Conservation (phyloP, 2,888 invertebrate genomes). For the Phortica okadai region DNA sequence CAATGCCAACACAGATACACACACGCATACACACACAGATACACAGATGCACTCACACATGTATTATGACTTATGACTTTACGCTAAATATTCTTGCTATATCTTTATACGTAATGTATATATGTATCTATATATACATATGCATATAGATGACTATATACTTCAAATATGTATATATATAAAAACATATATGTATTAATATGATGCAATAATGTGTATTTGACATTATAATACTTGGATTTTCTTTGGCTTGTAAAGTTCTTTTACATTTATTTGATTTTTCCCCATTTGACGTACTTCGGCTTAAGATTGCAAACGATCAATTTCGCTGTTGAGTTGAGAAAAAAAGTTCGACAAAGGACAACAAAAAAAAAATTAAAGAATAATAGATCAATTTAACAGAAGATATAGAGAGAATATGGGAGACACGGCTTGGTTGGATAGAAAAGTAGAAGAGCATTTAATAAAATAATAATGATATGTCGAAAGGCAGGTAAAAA, state of each 20-base stretch:
- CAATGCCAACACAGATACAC: neutral
- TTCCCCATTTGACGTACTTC: conserved; percentile 60
- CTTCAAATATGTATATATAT: conserved; percentile 43
- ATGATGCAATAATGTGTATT: neutral
- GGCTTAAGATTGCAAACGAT: conserved; percentile 52
- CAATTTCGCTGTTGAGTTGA: conserved; percentile 30
- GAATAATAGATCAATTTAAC: no score
- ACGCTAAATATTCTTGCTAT: neutral
- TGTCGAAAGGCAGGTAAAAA: no score
- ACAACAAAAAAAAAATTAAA: neutral
- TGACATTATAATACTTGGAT: neutral
- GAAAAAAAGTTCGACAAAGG: neutral
- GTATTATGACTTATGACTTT: neutral
- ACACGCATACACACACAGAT: conserved; percentile 37
- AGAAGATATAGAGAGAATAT: no score
- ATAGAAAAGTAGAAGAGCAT: no score
- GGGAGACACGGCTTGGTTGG: no score
- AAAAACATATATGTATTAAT: neutral
- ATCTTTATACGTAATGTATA: neutral
- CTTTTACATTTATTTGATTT: conserved; percentile 9
- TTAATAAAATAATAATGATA: no score
- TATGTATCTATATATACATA: neutral
- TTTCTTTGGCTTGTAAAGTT: neutral
- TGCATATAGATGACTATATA: conserved; percentile 37
- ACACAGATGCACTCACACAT: conserved; percentile 39